Base-by-base conservation (phyloP, 2,797 vertebrate genomes). In the Chromis chromis region DNA sequence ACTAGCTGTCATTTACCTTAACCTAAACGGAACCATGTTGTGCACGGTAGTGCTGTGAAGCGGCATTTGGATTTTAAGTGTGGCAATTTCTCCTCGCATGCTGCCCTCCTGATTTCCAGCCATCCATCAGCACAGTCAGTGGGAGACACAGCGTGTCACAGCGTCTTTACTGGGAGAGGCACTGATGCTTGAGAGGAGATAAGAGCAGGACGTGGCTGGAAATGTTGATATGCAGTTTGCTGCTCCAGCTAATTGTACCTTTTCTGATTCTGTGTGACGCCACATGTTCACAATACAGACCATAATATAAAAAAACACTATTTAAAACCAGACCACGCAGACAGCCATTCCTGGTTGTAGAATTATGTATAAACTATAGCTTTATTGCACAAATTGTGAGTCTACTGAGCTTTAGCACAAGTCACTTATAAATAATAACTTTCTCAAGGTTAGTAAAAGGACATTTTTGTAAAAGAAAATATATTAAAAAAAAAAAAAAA, bases 81-180 rank as follows among this genome's bases (percentile, higher is more conserved):
- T 49, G 62, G 67, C 53, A 48, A 83, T 79, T 79, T 68, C 59
- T 73, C 17, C 36, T 54, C 17, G 61, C 66, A 27, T 4, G 64
- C 73, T 72, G 82, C 88, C 88, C 63, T 52, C n/a, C 73, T 70
- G 86, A 89, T 86, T 88, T 78, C 64, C 48, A 65, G n/a, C 63
- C 57, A 58, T 75, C 76, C 27, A 21, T 82, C 82, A 82, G 55
- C 57, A 16, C 44, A 54, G 65, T 50, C 55, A 52, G 73, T 24
- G 66, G 77, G 74, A 76, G 72, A 81, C 60, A 65, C 74, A 49
- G 62, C 42, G 25, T 59, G 84, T 87, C 75, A 73, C 52, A 64
- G 40, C 64, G n/a, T 68, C 71, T 88, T 86, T 80, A 76, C 54
- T 21, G 42, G 48, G 69, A 75, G 62, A 61, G 55, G 65, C 66